A percentile compares a stretch with the other conserved stretches of the same genome.
phyloP scores from a whole-genome alignment of 2,113 vertebrate genomes.

The Alligator mississippiensis region DNA sequence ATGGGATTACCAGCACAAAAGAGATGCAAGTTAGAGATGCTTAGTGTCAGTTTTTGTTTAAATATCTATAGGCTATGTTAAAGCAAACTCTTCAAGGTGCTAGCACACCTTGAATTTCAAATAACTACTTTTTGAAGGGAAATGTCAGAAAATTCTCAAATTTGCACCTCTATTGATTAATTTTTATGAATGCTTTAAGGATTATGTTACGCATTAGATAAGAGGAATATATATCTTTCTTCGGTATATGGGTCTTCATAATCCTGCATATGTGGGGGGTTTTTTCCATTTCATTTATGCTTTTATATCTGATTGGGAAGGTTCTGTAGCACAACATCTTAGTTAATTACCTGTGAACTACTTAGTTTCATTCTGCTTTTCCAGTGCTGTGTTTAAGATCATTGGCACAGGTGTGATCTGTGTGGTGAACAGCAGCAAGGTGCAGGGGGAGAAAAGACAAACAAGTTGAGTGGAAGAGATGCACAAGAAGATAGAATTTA shows the following conservation, averaged over 20 bases:
- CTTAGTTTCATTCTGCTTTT: background rate
- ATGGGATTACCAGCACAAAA: background rate
- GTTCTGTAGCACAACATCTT: background rate
- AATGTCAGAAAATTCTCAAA: too few relatives aligned
- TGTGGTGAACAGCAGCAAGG: background rate
- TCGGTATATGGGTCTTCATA: background rate
- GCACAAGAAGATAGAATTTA: background rate
- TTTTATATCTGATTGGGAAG: background rate
- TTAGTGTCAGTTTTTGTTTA: background rate
- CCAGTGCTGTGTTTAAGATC: background rate
- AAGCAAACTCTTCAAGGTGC: background rate
- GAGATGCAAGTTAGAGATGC: background rate
- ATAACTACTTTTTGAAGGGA: background rate
- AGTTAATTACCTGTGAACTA: background rate
- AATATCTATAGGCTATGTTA: background rate
- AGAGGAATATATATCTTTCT: background rate
- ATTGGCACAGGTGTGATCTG: background rate
- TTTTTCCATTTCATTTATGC: background rate
- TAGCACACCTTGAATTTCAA: background rate
- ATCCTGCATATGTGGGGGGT: background rate
- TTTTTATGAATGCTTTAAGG: background rate
- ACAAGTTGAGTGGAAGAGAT: background rate
- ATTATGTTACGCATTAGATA: background rate
- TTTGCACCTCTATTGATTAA: background rate
- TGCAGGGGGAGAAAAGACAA: background rate